Percentiles rank a stretch among this genome's conserved stretches.
Conservation (phyloP, 2,888 invertebrate species). For the Meteorus colon region DNA sequence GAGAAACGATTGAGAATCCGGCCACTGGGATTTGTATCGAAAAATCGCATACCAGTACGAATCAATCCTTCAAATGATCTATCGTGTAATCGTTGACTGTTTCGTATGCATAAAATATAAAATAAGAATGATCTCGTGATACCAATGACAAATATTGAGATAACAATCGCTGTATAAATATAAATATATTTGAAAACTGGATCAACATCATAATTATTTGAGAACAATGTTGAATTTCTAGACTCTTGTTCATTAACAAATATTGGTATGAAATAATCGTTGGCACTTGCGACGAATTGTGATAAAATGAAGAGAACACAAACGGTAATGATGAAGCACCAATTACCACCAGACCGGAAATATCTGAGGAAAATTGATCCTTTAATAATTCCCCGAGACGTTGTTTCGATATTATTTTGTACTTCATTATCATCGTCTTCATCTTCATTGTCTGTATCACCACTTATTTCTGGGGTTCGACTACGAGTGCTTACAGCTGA, state of each 20-base stretch:
- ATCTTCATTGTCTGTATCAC: constrained; percentile 62
- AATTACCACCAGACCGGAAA: constrained; percentile 75
- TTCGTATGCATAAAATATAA: constrained; percentile 71
- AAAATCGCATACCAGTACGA: constrained; percentile 81
- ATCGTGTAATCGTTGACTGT: constrained; percentile 76
- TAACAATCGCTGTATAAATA: constrained; percentile 78
- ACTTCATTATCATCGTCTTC: constrained; percentile 63
- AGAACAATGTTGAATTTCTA: constrained; percentile 41
- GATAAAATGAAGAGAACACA: constrained; percentile 75
- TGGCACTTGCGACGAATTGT: constrained; percentile 78
- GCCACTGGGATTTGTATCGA: constrained; percentile 88
- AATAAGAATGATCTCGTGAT: constrained; percentile 72
- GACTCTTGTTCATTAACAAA: constrained; percentile 76
- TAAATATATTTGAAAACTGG: constrained; percentile 75
- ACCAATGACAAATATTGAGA: constrained; percentile 67
- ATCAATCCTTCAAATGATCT: constrained; percentile 76
- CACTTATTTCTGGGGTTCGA: constrained; percentile 64
- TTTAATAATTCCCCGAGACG: constrained; percentile 72
- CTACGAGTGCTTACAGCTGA: constrained; percentile 68
- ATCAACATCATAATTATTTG: constrained; percentile 54
- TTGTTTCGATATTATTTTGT: constrained; percentile 69
- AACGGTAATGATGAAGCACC: constrained; percentile 72
- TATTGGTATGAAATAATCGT: constrained; percentile 80
- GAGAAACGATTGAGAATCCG: constrained; percentile 88
- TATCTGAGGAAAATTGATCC: constrained; percentile 74